These are phyloP conservation scores for Caiman crocodilus DNA, from an alignment of 2,797 vertebrate genomes.

Conservation along the genomic window DNA sequence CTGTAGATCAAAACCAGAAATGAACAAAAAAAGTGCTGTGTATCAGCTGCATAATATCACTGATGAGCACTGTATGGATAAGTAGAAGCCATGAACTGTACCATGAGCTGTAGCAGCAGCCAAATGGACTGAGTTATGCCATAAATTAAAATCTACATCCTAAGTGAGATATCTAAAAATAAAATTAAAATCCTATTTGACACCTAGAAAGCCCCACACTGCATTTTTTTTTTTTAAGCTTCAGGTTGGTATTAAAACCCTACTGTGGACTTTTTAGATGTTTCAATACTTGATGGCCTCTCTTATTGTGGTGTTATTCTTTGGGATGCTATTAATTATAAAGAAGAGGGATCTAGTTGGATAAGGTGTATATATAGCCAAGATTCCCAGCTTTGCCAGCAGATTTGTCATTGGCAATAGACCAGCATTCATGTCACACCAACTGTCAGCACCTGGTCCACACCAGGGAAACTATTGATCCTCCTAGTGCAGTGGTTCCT, in stretches of 20 bases:
- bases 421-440: too few relatives aligned
- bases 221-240: neutral
- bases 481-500: too few relatives aligned
- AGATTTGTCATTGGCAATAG: too few relatives aligned
- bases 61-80: constrained; percentile 24
- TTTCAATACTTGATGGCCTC: neutral
- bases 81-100: neutral
- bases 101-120: neutral
- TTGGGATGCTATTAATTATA: neutral
- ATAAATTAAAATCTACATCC: constrained; percentile 19
- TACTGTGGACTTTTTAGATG: neutral
- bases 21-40: constrained; percentile 51
- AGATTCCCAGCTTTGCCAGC: neutral
- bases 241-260: constrained; percentile 14
- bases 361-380: neutral
- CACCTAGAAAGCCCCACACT: neutral
- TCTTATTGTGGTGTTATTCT: neutral
- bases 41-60: constrained; percentile 39
- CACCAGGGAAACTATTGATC: too few relatives aligned
- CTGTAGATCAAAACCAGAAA: constrained; percentile 73
- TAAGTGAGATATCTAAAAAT: constrained; percentile 48
- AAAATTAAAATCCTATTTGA: constrained; percentile 18
- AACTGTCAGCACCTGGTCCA: too few relatives aligned
- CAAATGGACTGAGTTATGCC: neutral
- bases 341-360: neutral